Evolutionary conservation across 92 coral and sea anemone genomes (phyloP).

Genomic region (Muricea muricata): DNA sequence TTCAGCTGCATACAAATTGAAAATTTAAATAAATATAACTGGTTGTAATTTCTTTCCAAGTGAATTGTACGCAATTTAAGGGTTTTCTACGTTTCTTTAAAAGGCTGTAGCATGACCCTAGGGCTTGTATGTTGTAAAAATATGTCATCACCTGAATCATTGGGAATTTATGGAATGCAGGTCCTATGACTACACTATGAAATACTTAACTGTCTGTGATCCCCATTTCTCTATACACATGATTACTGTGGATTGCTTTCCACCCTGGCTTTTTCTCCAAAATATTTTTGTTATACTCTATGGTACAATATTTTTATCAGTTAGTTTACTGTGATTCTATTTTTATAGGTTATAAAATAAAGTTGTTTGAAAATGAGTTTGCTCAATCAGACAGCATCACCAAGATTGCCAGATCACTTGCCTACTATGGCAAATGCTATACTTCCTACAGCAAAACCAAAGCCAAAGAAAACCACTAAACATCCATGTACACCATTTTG

Average conservation of each 20-base stretch:
- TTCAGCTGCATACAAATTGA: not conserved
- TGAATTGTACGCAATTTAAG: no score
- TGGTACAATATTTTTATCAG: no score
- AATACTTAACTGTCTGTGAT: no score
- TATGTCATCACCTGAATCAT: not conserved
- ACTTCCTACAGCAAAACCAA: conserved; percentile 1
- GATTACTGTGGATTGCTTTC: no score
- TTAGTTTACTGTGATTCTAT: no score
- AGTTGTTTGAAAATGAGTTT: not conserved
- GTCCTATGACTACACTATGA: no score
- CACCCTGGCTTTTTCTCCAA: no score
- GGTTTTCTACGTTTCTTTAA: not conserved
- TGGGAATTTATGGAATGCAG: not conserved
- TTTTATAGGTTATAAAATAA: no score
- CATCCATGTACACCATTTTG: conserved; percentile 89
- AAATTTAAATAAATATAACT: no score
- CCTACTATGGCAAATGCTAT: not conserved
- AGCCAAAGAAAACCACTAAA: not conserved
- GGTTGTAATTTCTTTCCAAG: no score
- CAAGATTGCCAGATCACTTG: not conserved
- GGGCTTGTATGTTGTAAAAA: not conserved
- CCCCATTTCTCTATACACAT: no score
- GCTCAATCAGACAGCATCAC: conserved; percentile 1
- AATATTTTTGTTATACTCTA: no score
- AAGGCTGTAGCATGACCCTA: not conserved